A percentile compares a stretch with the other conserved stretches of the same genome.
These are phyloP conservation scores for Hexactinellida sp. DNA, from an alignment of 37 sponge, comb jelly and placozoan species.

Conservation along the genomic window DNA sequence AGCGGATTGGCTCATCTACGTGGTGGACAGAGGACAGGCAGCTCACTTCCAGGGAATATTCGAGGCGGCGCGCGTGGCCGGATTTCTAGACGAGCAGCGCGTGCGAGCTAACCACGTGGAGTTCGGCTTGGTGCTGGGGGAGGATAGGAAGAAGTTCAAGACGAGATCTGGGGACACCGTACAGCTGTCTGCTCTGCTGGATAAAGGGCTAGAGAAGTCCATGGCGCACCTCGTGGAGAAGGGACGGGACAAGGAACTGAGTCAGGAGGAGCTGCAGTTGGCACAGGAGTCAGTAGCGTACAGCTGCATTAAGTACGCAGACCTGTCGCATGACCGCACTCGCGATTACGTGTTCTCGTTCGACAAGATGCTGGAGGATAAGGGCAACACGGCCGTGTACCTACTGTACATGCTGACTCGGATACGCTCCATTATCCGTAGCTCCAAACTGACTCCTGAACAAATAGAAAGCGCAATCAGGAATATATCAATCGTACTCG, in stretches of 20 bases:
- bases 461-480: slow-evolving; percentile 42
- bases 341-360: slow-evolving; percentile 97
- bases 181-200: slow-evolving; percentile 66
- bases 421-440: slow-evolving; percentile 65
- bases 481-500: slow-evolving; percentile 35
- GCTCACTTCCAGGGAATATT: slow-evolving; percentile 64
- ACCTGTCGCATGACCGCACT: slow-evolving; percentile 68
- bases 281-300: slow-evolving; percentile 86
- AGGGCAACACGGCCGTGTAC: slow-evolving; percentile 95
- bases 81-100: slow-evolving; percentile 37
- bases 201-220: slow-evolving; percentile 78
- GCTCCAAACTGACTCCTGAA: slow-evolving; percentile 46
- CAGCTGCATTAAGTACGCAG: slow-evolving; percentile 98
- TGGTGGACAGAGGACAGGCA: slow-evolving; percentile 87
- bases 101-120: slow-evolving; percentile 68
- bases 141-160: slow-evolving; percentile 81
- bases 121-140: slow-evolving; percentile 97
- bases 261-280: slow-evolving; percentile 58
- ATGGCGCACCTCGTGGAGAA: slow-evolving; percentile 52
- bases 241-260: slow-evolving; percentile 65
- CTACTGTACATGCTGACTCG: slow-evolving; percentile 47
- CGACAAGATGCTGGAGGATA: slow-evolving; percentile 93
- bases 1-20: slow-evolving; percentile 87
- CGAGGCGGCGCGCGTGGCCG: slow-evolving; percentile 46
- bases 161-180: slow-evolving; percentile 75